Base-by-base conservation (phyloP, 1,140 invertebrate genomes). In the Dendrolimus punctatus region DNA sequence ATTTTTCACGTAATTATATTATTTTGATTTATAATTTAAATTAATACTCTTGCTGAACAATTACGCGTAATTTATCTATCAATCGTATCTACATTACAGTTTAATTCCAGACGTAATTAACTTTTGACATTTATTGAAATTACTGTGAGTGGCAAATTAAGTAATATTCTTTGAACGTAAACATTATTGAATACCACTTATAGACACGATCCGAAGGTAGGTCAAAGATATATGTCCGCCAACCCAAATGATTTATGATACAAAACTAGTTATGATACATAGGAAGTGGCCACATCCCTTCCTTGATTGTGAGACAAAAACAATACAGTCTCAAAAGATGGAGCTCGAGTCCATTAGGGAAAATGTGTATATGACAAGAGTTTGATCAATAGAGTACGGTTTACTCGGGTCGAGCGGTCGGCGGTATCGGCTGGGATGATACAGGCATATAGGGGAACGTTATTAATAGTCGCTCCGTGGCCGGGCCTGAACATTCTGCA, bases 331-430 rank as follows among this genome's bases (percentile, higher is more conserved):
- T 54, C 64, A 55, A 49, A 67, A 65, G 66, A 69, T 63, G 56
- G 64, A 59, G 58, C 65, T 63, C 60, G 65, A 71, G 71, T 74
- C 73, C 75, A 79, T 82, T 80, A 82, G 62, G 58, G 66, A 58
- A 69, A 78, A 78, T 74, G 68, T 72, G 64, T 62, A 57, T 59
- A 70, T 72, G 75, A 78, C 76, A 76, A 71, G 73, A 80, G 71
- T 68, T 69, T 79, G 71, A 80, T 80, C 76, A 78, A 80, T 77
- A 75, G 71, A 71, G 58, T 23, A 59, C 57, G 58, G 60, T 58
- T 53, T 58, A 66, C 57, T 54, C 55, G 62, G 66, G 68, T 72
- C 61, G 63, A 66, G 65, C 65, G 66, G 68, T 62, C 59, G 61
- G 55, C 52, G 55, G 58, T 60, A 67, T 70, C 60, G 53, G 57